Evolutionary conservation across 2,797 vertebrate genomes (phyloP), one percentile per base, ranked within the genome.

Genomic region (Anabas testudineus): DNA sequence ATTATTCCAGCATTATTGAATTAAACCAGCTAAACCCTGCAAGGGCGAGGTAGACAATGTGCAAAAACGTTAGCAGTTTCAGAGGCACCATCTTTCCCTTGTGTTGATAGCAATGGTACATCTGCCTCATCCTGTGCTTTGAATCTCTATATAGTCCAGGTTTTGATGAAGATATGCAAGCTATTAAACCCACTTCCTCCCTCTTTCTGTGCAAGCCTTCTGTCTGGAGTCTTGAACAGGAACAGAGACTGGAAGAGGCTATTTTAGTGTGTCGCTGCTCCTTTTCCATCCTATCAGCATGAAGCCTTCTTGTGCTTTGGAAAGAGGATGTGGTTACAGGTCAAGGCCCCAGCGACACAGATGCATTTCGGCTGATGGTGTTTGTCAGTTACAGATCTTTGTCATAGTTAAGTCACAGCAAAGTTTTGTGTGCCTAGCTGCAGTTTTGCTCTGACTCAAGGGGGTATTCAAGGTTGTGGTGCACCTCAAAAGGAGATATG

Each of bases 261-360:
- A 92, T 92, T 93, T 93, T 89, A 83, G 90, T 82, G 57, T 80
- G 49, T 81, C 51, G 84, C 75, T 84, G 70, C 88, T 89, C 84
- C 81, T 85, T 90, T 92, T 90, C 89, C 88, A 88, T 87, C 79
- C 82, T 84, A 88, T 90, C 88, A 87, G 88, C 84, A 85, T 75
- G 79, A 80, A 80, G 71, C 62, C 67, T 67, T 78, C 69, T 84
- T 82, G 72, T 5, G 36, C 74, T 88, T 30, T 88, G 84, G 85
- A 91, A 93, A 92, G 88, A 91, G 92, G 92, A 93, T 92, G 91
- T 92, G 90, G 89, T 90, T 89, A 89, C 89, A 91, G 82, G 89
- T 90, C 88, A 85, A 62, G 68, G 83, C 84, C 64, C 24, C 56
- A 41, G 67, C 15, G 4, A 81, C 71, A 82, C 77, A 75, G 66